Evolutionary conservation across 2,888 invertebrate genomes (phyloP).

Genomic region (Amblyteles armatorius): DNA sequence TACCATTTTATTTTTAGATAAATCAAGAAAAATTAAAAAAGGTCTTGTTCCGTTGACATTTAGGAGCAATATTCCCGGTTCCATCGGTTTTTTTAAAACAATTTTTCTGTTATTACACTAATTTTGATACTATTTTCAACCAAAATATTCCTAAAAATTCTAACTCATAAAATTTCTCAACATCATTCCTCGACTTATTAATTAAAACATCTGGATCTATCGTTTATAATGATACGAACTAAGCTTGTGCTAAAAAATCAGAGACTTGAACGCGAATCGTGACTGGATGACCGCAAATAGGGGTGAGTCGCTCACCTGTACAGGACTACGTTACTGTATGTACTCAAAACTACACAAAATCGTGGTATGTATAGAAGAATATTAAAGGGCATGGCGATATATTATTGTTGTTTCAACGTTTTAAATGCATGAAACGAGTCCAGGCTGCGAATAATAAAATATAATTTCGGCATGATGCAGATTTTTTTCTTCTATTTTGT

Average conservation of each 20-base stretch:
- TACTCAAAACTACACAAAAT: constrained; percentile 31
- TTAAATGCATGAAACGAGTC: constrained; percentile 44
- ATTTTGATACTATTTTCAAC: too few relatives aligned
- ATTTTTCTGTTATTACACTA: too few relatives aligned
- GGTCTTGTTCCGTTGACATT: too few relatives aligned
- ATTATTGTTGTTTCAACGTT: constrained; percentile 47
- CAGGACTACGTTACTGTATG: constrained; percentile 12
- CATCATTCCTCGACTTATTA: background rate
- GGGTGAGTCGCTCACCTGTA: constrained; percentile 11
- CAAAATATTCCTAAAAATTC: too few relatives aligned
- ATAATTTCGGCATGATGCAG: constrained; percentile 51
- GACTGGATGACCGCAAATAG: background rate
- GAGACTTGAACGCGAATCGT: background rate
- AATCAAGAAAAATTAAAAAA: too few relatives aligned
- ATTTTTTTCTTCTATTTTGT: constrained; percentile 20
- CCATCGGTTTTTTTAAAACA: too few relatives aligned
- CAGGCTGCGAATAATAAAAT: constrained; percentile 45
- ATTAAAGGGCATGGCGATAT: constrained; percentile 50
- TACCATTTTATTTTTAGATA: too few relatives aligned
- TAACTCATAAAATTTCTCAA: background rate
- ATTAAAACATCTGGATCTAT: background rate
- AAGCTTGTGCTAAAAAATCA: background rate
- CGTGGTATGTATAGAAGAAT: constrained; percentile 52
- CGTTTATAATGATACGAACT: background rate
- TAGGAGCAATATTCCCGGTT: too few relatives aligned